These are phyloP conservation scores for Uropetala carovei DNA, from an alignment of 2,888 invertebrate species.

Conservation along the genomic window DNA sequence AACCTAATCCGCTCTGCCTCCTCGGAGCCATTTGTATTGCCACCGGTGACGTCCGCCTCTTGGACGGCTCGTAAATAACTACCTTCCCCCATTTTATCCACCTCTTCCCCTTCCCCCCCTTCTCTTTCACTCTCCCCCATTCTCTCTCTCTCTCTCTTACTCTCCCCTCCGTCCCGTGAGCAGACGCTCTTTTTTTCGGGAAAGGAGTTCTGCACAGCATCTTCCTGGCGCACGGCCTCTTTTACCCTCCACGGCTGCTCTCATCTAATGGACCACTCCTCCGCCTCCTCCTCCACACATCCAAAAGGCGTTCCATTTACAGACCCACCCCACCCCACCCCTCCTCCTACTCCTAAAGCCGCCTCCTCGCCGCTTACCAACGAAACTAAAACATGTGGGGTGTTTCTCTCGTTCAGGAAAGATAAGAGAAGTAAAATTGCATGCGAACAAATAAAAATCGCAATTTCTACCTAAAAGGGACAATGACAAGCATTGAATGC, in stretches of 20 bases:
- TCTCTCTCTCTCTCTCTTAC: background rate
- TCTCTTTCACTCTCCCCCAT: background rate
- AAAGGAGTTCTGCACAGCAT: slow-evolving; percentile 28
- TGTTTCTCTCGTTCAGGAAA: no score
- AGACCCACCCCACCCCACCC: no score
- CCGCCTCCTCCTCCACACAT: background rate
- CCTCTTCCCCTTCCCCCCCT: background rate
- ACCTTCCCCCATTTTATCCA: background rate
- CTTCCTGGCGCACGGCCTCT: background rate
- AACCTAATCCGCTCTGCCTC: background rate
- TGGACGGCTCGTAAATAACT: slow-evolving; percentile 29
- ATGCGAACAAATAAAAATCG: no score
- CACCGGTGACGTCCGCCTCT: slow-evolving; percentile 10
- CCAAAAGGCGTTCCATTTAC: background rate
- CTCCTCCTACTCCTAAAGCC: no score
- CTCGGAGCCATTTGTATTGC: slow-evolving; percentile 1
- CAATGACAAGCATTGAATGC: no score
- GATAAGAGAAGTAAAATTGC: no score
- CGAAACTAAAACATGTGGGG: no score
- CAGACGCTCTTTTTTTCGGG: background rate
- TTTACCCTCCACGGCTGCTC: background rate
- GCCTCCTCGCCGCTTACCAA: no score
- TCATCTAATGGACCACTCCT: background rate
- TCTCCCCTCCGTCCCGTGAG: background rate
- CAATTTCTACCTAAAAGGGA: no score